Evolutionary conservation across 2,888 invertebrate genomes (phyloP).

Genomic region (Baronia brevicornis): DNA sequence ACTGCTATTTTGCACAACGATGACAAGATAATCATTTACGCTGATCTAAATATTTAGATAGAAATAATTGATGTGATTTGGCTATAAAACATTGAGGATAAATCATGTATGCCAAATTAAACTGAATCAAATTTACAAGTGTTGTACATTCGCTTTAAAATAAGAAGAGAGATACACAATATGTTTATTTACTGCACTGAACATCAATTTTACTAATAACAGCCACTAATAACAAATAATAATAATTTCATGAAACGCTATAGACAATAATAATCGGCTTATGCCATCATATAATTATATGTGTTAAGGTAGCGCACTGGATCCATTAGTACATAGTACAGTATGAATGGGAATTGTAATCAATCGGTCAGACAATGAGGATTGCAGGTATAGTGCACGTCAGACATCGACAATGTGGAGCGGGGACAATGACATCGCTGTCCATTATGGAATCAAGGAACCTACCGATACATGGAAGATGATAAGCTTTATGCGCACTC

Average conservation of each 20-base stretch:
- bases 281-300: slow-evolving; percentile 40
- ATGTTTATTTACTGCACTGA: too few relatives aligned
- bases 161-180: too few relatives aligned
- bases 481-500: slow-evolving; percentile 14
- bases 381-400: slow-evolving; percentile 23
- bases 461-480: slow-evolving; percentile 21
- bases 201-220: too few relatives aligned
- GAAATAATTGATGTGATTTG: too few relatives aligned
- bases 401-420: slow-evolving; percentile 25
- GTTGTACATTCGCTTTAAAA: too few relatives aligned
- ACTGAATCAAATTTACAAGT: too few relatives aligned
- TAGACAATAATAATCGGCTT: slow-evolving; percentile 47
- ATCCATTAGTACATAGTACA: slow-evolving; percentile 26
- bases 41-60: too few relatives aligned
- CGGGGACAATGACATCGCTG: slow-evolving; percentile 28
- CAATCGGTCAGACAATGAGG: slow-evolving; percentile 51
- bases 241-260: slow-evolving; percentile 33
- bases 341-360: slow-evolving; percentile 49
- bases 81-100: too few relatives aligned
- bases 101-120: too few relatives aligned
- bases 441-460: slow-evolving; percentile 32
- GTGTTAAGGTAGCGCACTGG: slow-evolving; percentile 18
- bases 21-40: too few relatives aligned
- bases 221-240: too few relatives aligned
- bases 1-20: slow-evolving; percentile 3